Conservation (phyloP, 2,888 invertebrate genomes). For the Heteromurus nitidus region DNA sequence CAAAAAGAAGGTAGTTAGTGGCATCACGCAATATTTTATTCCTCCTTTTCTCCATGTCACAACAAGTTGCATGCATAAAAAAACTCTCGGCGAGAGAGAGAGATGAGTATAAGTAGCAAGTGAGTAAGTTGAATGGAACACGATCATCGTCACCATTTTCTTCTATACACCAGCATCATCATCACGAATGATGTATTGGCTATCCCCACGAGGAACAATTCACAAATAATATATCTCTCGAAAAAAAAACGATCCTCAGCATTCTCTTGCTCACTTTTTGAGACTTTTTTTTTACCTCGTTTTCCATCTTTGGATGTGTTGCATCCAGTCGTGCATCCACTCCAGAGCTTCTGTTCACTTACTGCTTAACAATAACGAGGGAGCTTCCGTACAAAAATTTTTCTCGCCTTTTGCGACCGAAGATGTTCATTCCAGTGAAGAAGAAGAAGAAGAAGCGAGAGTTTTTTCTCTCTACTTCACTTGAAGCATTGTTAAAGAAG, state of each 20-base stretch:
- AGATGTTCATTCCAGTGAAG: background rate
- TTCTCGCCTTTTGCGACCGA: conserved; percentile 17
- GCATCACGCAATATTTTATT: conserved; percentile 63
- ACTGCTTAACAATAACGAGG: too few relatives aligned
- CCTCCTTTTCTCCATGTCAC: conserved; percentile 48
- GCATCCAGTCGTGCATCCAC: conserved; percentile 31
- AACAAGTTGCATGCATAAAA: conserved; percentile 58
- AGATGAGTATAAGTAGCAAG: conserved; percentile 3
- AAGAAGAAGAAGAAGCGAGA: conserved; percentile 8
- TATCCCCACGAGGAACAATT: conserved; percentile 65
- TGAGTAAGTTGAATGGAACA: conserved; percentile 25
- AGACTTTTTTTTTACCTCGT: conserved; percentile 7
- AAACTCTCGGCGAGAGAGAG: background rate
- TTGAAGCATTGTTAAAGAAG: conserved; percentile 39
- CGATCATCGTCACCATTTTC: conserved; percentile 48
- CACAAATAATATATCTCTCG: conserved; percentile 31
- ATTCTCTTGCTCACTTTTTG: too few relatives aligned
- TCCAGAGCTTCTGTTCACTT: conserved; percentile 48
- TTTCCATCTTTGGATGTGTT: conserved; percentile 45
- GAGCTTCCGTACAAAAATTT: conserved; percentile 44
- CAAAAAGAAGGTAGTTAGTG: conserved; percentile 41
- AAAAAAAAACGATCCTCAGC: conserved; percentile 20
- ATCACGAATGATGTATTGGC: conserved; percentile 65
- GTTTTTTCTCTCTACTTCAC: too few relatives aligned
- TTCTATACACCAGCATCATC: conserved; percentile 20